phyloP scores from a whole-genome alignment of 2,113 vertebrate genomes.

The Ciconia stormi region DNA sequence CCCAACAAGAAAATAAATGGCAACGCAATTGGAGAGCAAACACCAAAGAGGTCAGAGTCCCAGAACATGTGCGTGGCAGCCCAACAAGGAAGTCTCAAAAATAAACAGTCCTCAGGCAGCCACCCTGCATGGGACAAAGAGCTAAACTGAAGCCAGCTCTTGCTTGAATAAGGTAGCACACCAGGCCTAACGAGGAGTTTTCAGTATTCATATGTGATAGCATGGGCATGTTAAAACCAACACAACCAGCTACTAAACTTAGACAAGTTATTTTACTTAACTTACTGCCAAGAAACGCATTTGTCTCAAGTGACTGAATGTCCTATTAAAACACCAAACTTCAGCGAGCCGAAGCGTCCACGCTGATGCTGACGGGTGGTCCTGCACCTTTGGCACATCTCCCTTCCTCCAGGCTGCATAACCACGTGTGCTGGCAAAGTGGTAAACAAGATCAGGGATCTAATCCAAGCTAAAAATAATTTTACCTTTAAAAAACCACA shows the following conservation, averaged over 20 bases:
- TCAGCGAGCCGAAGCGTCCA: accelerated
- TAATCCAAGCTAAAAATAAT: neutral
- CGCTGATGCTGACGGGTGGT: neutral
- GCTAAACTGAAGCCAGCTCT: neutral
- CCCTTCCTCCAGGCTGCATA: neutral
- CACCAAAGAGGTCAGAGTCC: neutral
- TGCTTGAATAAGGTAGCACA: neutral
- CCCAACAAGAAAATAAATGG: neutral
- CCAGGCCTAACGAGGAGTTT: neutral
- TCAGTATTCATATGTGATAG: no score
- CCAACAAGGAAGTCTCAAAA: neutral
- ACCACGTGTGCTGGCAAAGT: neutral
- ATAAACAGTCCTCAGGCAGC: neutral
- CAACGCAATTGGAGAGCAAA: neutral
- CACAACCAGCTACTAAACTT: neutral
- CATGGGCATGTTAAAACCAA: accelerated
- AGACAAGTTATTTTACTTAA: neutral
- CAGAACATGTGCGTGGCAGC: accelerated
- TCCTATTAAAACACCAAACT: neutral
- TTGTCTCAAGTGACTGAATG: neutral
- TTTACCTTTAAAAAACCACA: no score
- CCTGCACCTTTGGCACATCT: neutral
- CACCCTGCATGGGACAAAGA: accelerated
- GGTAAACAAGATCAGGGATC: neutral
- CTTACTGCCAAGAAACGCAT: accelerated